phyloP scores from a whole-genome alignment of 1,140 invertebrate species.

The Tribolium castaneum region DNA sequence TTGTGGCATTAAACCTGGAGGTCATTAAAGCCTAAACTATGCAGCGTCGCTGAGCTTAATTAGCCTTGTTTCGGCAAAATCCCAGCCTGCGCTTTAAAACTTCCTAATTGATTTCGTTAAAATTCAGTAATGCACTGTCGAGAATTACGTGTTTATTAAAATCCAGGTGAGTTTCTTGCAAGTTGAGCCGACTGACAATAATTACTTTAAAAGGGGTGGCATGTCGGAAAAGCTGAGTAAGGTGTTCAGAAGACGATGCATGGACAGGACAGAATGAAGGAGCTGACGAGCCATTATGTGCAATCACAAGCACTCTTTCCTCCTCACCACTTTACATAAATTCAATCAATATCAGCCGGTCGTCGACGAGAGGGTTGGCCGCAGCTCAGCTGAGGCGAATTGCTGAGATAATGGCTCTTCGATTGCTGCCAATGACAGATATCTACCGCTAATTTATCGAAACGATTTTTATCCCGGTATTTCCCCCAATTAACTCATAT shows the following conservation, averaged over 20 bases:
- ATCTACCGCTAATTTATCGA: slow-evolving; percentile 30
- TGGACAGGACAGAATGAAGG: slow-evolving; percentile 30
- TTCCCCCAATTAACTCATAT: slow-evolving; percentile 12
- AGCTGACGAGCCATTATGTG: slow-evolving; percentile 45
- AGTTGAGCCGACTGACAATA: background rate
- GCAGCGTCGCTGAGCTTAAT: background rate
- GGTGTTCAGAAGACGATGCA: slow-evolving; percentile 12
- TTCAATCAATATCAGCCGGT: slow-evolving; percentile 48
- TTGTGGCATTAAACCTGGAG: background rate
- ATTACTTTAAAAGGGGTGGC: background rate
- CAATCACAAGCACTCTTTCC: slow-evolving; percentile 43
- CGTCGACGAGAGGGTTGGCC: slow-evolving; percentile 15
- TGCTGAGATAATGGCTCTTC: slow-evolving; percentile 39
- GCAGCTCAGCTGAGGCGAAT: slow-evolving; percentile 27
- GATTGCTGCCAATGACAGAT: slow-evolving; percentile 39
- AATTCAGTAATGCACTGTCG: background rate
- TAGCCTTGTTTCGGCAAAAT: background rate
- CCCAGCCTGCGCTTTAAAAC: background rate
- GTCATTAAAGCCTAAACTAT: background rate
- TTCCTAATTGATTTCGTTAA: slow-evolving; percentile 25
- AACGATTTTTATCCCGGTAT: background rate
- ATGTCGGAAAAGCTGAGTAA: slow-evolving; percentile 23
- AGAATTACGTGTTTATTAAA: background rate
- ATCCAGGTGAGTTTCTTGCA: background rate
- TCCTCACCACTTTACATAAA: slow-evolving; percentile 45